Percentiles rank a stretch among this genome's conserved stretches.
These are phyloP conservation scores for mouse (Mus musculus) DNA, from an alignment of 2,113 vertebrate genomes.

Conservation along the genomic window GRCm39 chr16:88106001-88106500, in stretches of 20 bases:
- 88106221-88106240: conserved; percentile 11
- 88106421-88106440: neutral
- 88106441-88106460: neutral
- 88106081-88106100: conserved; percentile 70
- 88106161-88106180: conserved; percentile 77
- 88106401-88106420: neutral
- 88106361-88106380: neutral
- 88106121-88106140: conserved; percentile 62
- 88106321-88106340: neutral
- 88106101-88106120: conserved; percentile 58
- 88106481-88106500: neutral
- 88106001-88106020: conserved; percentile 50
- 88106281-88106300: neutral
- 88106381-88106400: neutral
- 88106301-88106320: neutral
- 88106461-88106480: neutral
- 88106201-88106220: conserved; percentile 52
- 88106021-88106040: conserved; percentile 61
- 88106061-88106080: conserved; percentile 76
- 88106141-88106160: conserved; percentile 74
- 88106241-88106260: neutral
- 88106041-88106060: conserved; percentile 52
- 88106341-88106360: neutral
- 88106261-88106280: neutral
- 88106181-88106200: conserved; percentile 65